Evolutionary conservation across 1,140 invertebrate species (phyloP).

Genomic region (Camponotus pennsylvanicus): DNA sequence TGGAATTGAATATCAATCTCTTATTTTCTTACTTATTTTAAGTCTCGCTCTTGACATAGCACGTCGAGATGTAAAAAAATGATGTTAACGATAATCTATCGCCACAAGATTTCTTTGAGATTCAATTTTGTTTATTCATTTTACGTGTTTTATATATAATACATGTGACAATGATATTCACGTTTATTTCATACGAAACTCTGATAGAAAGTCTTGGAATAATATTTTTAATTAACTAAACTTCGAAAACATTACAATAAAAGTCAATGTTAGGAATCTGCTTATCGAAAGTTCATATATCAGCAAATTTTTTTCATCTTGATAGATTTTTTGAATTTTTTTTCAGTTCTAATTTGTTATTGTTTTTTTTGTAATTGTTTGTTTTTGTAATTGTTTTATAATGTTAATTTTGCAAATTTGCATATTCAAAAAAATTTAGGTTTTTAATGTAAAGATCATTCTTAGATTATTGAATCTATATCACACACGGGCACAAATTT

Average conservation of each 20-base stretch:
- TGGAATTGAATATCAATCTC: slow-evolving; percentile 6
- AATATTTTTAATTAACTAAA: slow-evolving; percentile 31
- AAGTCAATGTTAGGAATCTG: background rate
- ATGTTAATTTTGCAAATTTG: background rate
- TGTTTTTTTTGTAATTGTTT: no score
- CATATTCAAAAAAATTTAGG: background rate
- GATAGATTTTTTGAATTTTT: background rate
- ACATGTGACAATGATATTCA: background rate
- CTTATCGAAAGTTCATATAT: background rate
- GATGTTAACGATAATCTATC: slow-evolving; percentile 3
- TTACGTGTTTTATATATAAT: slow-evolving; percentile 7
- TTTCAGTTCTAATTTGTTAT: no score
- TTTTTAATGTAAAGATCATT: background rate
- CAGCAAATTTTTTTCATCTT: background rate
- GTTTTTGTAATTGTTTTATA: no score
- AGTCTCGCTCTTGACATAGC: background rate
- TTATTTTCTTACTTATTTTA: slow-evolving; percentile 47
- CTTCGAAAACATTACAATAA: background rate
- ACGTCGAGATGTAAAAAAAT: background rate
- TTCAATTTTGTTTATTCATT: background rate
- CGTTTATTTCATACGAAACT: background rate
- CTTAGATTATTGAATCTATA: background rate
- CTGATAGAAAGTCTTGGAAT: slow-evolving; percentile 1
- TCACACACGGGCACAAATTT: background rate
- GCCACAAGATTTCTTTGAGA: background rate